A percentile compares a stretch with the other conserved stretches of the same genome.
Evolutionary conservation across 2,113 vertebrate genomes (phyloP).

Genomic region (Alethe diademata): DNA sequence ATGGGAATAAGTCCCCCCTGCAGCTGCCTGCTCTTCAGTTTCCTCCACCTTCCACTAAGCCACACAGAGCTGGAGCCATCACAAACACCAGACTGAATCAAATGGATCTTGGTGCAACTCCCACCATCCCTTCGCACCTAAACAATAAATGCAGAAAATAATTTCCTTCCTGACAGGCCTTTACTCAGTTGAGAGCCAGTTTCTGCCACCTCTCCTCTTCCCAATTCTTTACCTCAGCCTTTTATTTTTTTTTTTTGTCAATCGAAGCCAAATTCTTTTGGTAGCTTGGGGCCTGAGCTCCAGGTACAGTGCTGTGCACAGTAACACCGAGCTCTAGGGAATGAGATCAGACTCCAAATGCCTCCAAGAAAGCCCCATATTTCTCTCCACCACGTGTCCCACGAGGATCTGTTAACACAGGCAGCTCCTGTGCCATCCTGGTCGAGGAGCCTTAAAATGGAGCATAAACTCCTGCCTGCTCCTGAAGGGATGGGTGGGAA

Average conservation of each 20-base stretch:
- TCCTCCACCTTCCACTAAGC: not conserved
- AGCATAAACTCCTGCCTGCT: conserved; percentile 46
- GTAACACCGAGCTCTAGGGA: not conserved
- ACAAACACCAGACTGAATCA: not conserved
- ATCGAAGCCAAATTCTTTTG: not conserved
- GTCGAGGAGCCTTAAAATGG: conserved; percentile 10
- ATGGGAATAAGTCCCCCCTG: not conserved
- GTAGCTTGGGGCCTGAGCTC: not conserved
- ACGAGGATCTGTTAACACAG: not conserved
- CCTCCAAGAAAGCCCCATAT: not conserved
- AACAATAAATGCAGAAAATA: not conserved
- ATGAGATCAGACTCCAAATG: not conserved
- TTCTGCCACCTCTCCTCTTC: not conserved
- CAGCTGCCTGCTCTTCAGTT: not conserved
- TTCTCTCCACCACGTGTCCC: not conserved
- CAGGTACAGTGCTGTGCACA: fast-evolving
- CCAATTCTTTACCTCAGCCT: not conserved
- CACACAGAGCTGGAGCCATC: not conserved
- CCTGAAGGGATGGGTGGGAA: not conserved
- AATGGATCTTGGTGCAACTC: not conserved
- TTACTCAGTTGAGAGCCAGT: not conserved
- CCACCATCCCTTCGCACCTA: not conserved
- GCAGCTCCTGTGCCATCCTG: not conserved
- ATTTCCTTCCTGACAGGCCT: not conserved
- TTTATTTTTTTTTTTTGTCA: not conserved